Percentiles rank a stretch among this genome's conserved stretches.
Evolutionary conservation across 2,113 vertebrate species (phyloP).

Genomic region (Apistogramma diplotaenia): DNA sequence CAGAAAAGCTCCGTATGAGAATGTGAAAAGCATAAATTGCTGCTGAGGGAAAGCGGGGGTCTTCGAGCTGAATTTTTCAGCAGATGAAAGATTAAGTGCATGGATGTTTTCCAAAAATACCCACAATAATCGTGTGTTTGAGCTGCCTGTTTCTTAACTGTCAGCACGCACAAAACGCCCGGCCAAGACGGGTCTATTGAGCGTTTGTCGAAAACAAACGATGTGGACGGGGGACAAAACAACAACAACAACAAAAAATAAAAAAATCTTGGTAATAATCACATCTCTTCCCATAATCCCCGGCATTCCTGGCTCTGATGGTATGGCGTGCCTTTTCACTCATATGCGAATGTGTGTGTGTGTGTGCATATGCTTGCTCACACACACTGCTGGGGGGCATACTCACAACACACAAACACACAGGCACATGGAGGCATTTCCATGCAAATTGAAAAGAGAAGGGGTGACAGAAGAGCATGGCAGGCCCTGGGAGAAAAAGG

Average conservation of each 20-base stretch:
- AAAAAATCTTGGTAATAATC: slow-evolving; percentile 79
- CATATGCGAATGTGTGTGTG: slow-evolving; percentile 33
- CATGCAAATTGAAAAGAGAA: slow-evolving; percentile 80
- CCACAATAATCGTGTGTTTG: slow-evolving; percentile 64
- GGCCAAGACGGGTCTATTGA: slow-evolving; percentile 72
- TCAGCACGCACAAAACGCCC: slow-evolving; percentile 62
- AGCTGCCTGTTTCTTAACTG: slow-evolving; percentile 70
- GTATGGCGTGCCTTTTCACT: slow-evolving; percentile 69
- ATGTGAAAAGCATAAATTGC: slow-evolving; percentile 60
- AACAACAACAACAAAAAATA: slow-evolving; percentile 7
- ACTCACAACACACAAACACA: slow-evolving; percentile 61
- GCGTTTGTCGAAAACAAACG: slow-evolving; percentile 62
- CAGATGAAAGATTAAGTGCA: slow-evolving; percentile 76
- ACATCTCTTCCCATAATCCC: slow-evolving; percentile 76
- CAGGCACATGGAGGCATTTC: slow-evolving; percentile 70
- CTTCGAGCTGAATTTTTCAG: slow-evolving; percentile 63
- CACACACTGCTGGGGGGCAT: slow-evolving; percentile 68
- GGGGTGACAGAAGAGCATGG: slow-evolving; percentile 71
- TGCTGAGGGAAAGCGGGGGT: slow-evolving; percentile 2
- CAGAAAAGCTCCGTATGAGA: slow-evolving; percentile 37
- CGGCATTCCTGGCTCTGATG: slow-evolving; percentile 76
- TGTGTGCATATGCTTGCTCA: slow-evolving; percentile 55
- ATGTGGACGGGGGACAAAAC: slow-evolving; percentile 21
- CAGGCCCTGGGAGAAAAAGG: slow-evolving; percentile 69
- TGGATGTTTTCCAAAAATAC: slow-evolving; percentile 73